phyloP scores from a whole-genome alignment of 64 coral and sea anemone genomes.

The Dendronephthya gigantea region DNA sequence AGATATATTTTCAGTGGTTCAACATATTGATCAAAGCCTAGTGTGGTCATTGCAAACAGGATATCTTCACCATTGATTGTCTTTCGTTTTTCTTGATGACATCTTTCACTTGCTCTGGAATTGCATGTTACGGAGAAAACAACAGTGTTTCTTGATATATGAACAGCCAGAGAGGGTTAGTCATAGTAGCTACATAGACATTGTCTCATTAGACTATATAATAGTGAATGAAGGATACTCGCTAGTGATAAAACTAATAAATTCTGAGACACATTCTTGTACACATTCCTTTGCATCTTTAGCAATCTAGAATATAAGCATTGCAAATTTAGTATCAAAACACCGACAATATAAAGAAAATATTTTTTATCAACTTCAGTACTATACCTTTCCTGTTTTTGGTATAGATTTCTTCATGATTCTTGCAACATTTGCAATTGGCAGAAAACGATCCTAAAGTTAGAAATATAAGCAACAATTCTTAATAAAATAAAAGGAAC shows the following conservation, averaged over 20 bases:
- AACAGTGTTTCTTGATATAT: not conserved
- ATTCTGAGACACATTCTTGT: constrained; percentile 98
- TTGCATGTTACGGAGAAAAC: constrained; percentile 34
- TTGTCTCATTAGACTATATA: too few relatives aligned
- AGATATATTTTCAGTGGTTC: constrained; percentile 93
- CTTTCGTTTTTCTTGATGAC: constrained; percentile 96
- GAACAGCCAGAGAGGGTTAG: not conserved
- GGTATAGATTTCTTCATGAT: constrained; percentile 99
- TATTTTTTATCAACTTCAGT: too few relatives aligned
- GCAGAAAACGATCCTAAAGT: constrained; percentile 85
- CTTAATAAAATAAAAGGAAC: too few relatives aligned
- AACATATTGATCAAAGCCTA: constrained; percentile 97
- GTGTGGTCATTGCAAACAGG: constrained; percentile 92
- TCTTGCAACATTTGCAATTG: constrained; percentile 97
- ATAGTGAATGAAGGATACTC: constrained; percentile 78
- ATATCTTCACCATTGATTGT: constrained; percentile 99
- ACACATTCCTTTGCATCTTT: constrained; percentile 99
- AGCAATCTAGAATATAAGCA: constrained; percentile 52
- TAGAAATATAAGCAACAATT: not conserved
- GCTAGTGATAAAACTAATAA: constrained; percentile 99
- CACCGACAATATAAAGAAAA: not conserved
- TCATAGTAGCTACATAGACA: too few relatives aligned
- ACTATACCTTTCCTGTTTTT: constrained; percentile 95
- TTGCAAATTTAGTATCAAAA: not conserved
- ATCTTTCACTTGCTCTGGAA: constrained; percentile 94